Evolutionary conservation across 1,140 invertebrate genomes (phyloP).

Genomic region (Drosophila suzukii): DNA sequence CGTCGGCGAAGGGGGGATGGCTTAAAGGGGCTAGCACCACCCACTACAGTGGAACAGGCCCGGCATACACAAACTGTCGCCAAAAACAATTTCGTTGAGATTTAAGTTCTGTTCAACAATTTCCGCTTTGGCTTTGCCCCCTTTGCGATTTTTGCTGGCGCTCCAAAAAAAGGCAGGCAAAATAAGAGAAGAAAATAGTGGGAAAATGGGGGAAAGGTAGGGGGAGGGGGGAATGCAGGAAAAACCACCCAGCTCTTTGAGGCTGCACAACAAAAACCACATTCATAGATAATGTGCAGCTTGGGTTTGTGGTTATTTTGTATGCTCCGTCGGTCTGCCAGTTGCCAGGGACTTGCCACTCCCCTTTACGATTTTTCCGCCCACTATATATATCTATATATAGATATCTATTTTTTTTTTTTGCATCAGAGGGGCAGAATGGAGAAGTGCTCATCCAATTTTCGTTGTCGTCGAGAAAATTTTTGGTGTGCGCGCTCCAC

Average conservation of each 20-base stretch:
- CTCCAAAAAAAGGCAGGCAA: conserved; percentile 18
- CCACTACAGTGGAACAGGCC: conserved; percentile 26
- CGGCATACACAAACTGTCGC: conserved; percentile 69
- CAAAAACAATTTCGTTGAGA: conserved; percentile 80
- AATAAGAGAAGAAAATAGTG: conserved; percentile 7
- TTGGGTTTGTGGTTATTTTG: conserved; percentile 78
- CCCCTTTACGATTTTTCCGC: conserved; percentile 1
- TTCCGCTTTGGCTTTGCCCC: conserved; percentile 56
- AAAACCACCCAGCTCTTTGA: conserved; percentile 2
- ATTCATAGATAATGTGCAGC: conserved; percentile 82
- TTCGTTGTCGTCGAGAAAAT: conserved; percentile 71
- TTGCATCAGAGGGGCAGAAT: conserved; percentile 11
- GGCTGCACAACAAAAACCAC: conserved; percentile 57
- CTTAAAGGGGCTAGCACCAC: neutral
- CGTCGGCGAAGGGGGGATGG: neutral
- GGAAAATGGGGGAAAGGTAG: neutral
- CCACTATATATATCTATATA: neutral
- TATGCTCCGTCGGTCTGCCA: conserved; percentile 75
- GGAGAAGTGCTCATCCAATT: conserved; percentile 72
- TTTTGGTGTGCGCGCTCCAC: conserved; percentile 68
- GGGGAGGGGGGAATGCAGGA: neutral
- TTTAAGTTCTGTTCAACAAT: conserved; percentile 80
- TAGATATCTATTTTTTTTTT: conserved; percentile 1
- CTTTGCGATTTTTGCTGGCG: conserved; percentile 26
- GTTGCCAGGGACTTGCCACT: conserved; percentile 54